phyloP scores from a whole-genome alignment of 2,888 invertebrate species.

The Fissipunctia ypsillon region DNA sequence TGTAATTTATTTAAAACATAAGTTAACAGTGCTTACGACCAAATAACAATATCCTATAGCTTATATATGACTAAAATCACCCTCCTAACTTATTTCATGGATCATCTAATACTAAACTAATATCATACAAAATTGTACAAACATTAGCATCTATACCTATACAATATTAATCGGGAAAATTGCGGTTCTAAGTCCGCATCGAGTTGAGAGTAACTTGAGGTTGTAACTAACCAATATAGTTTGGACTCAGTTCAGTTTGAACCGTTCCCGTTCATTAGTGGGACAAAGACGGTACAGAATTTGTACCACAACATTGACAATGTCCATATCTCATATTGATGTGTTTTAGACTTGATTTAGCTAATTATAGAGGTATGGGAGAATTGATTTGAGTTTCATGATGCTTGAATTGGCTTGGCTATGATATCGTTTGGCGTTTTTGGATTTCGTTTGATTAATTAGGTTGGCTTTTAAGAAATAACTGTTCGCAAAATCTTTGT shows the following conservation, averaged over 20 bases:
- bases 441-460: too few relatives aligned
- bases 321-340: constrained; percentile 45
- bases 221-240: constrained; percentile 32
- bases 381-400: constrained; percentile 35
- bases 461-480: not conserved
- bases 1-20: too few relatives aligned
- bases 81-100: not conserved
- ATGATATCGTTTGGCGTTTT: not conserved
- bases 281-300: constrained; percentile 39
- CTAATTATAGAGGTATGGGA: constrained; percentile 15
- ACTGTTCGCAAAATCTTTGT: not conserved
- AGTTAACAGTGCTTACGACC: too few relatives aligned
- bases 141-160: not conserved
- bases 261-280: constrained; percentile 46
- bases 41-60: too few relatives aligned
- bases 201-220: constrained; percentile 28
- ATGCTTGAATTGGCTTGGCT: not conserved
- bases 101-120: too few relatives aligned
- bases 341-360: constrained; percentile 20
- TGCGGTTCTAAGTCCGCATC: constrained; percentile 41
- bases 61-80: not conserved
- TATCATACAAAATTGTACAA: not conserved
- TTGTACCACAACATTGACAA: constrained; percentile 42
- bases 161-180: constrained; percentile 47
- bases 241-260: constrained; percentile 33